A percentile compares a stretch with the other conserved stretches of the same genome.
Evolutionary conservation across 1,140 invertebrate genomes (phyloP).

Genomic region (Choristoneura fumiferana): DNA sequence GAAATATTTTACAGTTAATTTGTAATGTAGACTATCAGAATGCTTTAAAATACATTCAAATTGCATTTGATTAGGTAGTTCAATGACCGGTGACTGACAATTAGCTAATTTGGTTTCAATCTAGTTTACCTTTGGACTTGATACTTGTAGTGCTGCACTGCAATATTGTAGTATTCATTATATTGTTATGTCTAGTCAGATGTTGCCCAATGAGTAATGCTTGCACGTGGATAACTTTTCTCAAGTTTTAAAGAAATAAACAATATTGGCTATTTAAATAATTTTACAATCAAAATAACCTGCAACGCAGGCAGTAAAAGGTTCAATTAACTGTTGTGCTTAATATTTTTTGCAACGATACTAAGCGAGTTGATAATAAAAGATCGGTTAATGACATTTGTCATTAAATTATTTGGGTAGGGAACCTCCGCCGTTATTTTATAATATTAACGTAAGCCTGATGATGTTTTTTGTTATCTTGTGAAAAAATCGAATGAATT

Average conservation of each 20-base stretch:
- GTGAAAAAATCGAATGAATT: no score
- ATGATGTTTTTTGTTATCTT: no score
- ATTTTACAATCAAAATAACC: no score
- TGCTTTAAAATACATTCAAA: slow-evolving; percentile 41
- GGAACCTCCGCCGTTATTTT: no score
- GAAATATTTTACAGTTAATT: slow-evolving; percentile 40
- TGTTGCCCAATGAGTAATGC: slow-evolving; percentile 2
- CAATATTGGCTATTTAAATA: no score
- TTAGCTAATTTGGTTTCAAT: slow-evolving; percentile 43
- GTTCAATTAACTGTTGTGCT: no score
- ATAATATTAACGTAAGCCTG: no score
- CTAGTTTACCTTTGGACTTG: slow-evolving; percentile 17
- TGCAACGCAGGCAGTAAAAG: no score
- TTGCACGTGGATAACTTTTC: slow-evolving; percentile 8
- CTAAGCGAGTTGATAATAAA: no score
- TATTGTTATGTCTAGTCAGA: slow-evolving; percentile 4
- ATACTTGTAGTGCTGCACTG: slow-evolving; percentile 4
- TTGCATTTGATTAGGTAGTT: slow-evolving; percentile 54
- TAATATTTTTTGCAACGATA: no score
- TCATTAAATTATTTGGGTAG: no score
- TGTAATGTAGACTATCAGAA: slow-evolving; percentile 36
- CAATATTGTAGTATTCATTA: background rate
- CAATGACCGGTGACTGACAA: slow-evolving; percentile 42
- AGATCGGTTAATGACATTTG: no score
- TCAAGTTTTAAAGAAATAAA: background rate